A percentile compares a stretch with the other conserved stretches of the same genome.
phyloP scores from a whole-genome alignment of 2,113 vertebrate species.

The Hydrochoerus hydrochaeris region DNA sequence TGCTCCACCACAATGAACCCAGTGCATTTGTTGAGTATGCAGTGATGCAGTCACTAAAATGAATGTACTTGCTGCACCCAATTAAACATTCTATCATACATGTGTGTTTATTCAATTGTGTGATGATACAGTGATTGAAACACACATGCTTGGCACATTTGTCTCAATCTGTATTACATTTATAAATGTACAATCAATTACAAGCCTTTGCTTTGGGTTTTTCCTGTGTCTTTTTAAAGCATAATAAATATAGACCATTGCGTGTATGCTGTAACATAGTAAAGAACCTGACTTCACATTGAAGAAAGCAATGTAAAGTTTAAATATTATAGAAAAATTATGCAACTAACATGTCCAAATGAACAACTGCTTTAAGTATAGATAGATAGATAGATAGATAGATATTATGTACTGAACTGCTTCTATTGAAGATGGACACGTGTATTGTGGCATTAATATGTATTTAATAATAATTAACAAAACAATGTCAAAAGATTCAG shows the following conservation, averaged over 20 bases:
- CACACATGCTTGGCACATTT: conserved; percentile 73
- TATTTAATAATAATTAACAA: conserved; percentile 43
- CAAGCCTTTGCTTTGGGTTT: conserved; percentile 62
- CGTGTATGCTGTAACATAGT: background rate
- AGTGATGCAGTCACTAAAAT: conserved; percentile 79
- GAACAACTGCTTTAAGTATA: background rate
- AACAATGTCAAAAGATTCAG: background rate
- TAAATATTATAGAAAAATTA: conserved; percentile 56
- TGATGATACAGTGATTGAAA: conserved; percentile 81
- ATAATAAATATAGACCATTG: conserved; percentile 57
- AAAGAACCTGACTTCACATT: conserved; percentile 34
- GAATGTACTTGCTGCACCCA: conserved; percentile 83
- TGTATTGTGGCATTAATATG: background rate
- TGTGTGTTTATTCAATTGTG: conserved; percentile 83
- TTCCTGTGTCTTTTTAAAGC: conserved; percentile 68
- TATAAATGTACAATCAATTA: conserved; percentile 80
- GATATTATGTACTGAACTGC: background rate
- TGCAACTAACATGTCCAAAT: background rate
- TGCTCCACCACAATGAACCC: conserved; percentile 51
- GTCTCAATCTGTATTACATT: conserved; percentile 76
- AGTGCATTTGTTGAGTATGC: conserved; percentile 63
- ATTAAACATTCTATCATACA: conserved; percentile 81
- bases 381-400: too few species aligned
- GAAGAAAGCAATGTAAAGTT: conserved; percentile 46
- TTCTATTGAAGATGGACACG: background rate